phyloP scores from a whole-genome alignment of 2,797 vertebrate genomes.

The Poeciliopsis infans region DNA sequence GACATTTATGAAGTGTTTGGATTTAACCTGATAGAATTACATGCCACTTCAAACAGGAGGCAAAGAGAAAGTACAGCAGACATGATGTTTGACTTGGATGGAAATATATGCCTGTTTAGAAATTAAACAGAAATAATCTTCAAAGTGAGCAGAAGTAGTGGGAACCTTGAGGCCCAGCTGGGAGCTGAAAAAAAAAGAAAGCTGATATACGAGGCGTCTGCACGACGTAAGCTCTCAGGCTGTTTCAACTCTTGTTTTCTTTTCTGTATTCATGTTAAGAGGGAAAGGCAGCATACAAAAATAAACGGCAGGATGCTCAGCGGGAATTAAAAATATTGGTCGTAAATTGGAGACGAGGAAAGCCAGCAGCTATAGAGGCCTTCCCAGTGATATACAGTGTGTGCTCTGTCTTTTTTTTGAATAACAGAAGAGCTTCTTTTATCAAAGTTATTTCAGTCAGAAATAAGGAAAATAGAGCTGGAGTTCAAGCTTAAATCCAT shows the following conservation, averaged over 20 bases:
- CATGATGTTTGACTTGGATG: conserved; percentile 61
- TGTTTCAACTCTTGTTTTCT: conserved; percentile 69
- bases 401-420: conserved; percentile 40
- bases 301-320: conserved; percentile 54
- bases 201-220: conserved; percentile 58
- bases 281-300: conserved; percentile 42
- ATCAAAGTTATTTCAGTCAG: conserved; percentile 40
- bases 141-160: conserved; percentile 62
- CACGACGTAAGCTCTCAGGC: conserved; percentile 38
- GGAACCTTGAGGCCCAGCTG: conserved; percentile 38
- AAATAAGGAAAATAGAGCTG: conserved; percentile 22
- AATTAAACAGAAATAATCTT: conserved; percentile 74
- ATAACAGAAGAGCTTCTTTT: conserved; percentile 30
- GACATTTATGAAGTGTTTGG: conserved; percentile 34
- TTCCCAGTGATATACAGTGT: conserved; percentile 26
- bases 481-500: not conserved
- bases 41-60: conserved; percentile 38
- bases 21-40: conserved; percentile 45
- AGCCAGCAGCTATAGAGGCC: conserved; percentile 41
- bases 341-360: conserved; percentile 50
- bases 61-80: conserved; percentile 25
- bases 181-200: conserved; percentile 53
- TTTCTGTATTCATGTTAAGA: conserved; percentile 55
- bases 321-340: conserved; percentile 49
- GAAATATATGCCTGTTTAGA: conserved; percentile 56